Conservation (phyloP, 2,888 invertebrate genomes). For the Leucoma salicis region DNA sequence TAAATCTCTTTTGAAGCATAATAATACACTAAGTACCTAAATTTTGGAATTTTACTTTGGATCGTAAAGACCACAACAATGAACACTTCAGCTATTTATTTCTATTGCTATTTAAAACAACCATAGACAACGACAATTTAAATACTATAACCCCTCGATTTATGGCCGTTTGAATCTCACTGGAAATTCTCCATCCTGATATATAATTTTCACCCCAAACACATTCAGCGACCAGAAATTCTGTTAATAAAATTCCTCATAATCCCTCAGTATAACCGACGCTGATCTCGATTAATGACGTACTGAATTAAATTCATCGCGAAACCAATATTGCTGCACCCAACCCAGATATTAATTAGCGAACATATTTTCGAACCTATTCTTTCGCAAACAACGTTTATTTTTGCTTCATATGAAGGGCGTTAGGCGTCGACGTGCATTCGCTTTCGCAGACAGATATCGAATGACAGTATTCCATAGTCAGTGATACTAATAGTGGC, state of each 20-base stretch:
- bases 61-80: no score
- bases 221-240: constrained; percentile 44
- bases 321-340: constrained; percentile 65
- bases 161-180: constrained; percentile 13
- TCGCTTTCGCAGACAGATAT: constrained; percentile 53
- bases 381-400: constrained; percentile 34
- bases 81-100: no score
- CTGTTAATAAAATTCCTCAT: constrained; percentile 65
- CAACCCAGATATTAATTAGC: constrained; percentile 35
- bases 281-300: constrained; percentile 71
- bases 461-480: no score
- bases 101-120: background rate
- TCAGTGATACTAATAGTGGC: constrained; percentile 24
- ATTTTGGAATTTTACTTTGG: no score
- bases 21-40: no score
- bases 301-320: constrained; percentile 71
- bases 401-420: constrained; percentile 37
- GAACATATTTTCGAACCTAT: constrained; percentile 44
- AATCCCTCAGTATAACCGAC: constrained; percentile 62
- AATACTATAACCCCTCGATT: constrained; percentile 1
- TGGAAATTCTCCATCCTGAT: constrained; percentile 25
- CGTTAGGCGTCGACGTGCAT: constrained; percentile 34
- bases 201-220: constrained; percentile 36
- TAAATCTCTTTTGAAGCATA: no score
- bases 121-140: background rate